Conservation (phyloP, 2,888 invertebrate genomes). For the Molorchus minor region DNA sequence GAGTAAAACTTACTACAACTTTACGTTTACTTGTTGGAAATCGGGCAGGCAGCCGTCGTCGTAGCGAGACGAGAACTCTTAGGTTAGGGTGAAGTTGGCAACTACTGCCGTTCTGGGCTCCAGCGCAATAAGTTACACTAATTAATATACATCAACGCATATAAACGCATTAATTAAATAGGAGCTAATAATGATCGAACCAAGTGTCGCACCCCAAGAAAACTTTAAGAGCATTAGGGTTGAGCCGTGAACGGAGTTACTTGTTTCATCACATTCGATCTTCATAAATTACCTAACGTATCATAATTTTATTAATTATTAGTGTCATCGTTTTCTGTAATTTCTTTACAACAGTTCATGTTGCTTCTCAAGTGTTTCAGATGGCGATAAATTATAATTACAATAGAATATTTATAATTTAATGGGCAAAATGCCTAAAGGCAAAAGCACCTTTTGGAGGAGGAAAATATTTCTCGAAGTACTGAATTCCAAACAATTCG, state of each 20-base stretch:
- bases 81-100: slow-evolving; percentile 28
- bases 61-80: slow-evolving; percentile 36
- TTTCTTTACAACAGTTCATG: no score
- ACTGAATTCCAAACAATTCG: no score
- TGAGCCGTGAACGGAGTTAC: background rate
- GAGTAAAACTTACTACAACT: slow-evolving; percentile 58
- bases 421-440: no score
- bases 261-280: no score
- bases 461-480: no score
- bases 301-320: no score
- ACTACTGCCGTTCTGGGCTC: slow-evolving; percentile 22
- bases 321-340: no score
- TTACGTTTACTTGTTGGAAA: slow-evolving; percentile 54
- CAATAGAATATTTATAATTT: no score
- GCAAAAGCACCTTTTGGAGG: no score
- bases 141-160: slow-evolving; percentile 65
- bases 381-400: no score
- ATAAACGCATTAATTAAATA: slow-evolving; percentile 64
- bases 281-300: no score
- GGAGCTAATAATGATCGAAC: slow-evolving; percentile 62
- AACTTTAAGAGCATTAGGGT: slow-evolving; percentile 11
- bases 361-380: no score
- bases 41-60: slow-evolving; percentile 31
- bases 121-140: slow-evolving; percentile 60
- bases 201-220: slow-evolving; percentile 56